A percentile compares a stretch with the other conserved stretches of the same genome.
Conservation (phyloP, 37 sponge, comb jelly and placozoan species). For the Geodia barretti region DNA sequence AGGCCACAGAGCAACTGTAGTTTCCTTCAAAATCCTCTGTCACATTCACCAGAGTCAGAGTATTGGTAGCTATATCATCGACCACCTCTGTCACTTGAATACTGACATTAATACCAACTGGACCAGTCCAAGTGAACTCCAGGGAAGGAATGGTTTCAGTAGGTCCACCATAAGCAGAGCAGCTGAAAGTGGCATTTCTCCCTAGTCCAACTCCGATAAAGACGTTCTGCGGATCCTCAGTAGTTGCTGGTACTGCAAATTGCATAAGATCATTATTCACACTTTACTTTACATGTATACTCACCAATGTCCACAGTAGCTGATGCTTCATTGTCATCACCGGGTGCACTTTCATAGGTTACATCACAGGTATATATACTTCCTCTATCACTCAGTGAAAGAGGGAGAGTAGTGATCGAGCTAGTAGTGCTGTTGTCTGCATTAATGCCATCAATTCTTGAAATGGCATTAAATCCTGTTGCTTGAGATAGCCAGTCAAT, state of each 20-base stretch:
- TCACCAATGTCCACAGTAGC: no score
- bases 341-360: no score
- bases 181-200: constrained; percentile 6
- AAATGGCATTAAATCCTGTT: no score
- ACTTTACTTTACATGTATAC: no score
- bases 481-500: no score
- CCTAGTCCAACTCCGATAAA: background rate
- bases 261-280: no score
- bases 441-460: no score
- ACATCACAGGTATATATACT: no score
- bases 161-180: constrained; percentile 28
- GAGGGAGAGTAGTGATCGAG: no score
- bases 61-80: background rate
- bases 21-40: background rate
- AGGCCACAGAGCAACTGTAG: constrained; percentile 2
- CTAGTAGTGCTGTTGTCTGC: no score
- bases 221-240: background rate
- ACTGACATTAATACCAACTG: background rate
- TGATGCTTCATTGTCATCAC: no score
- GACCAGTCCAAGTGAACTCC: constrained; percentile 20
- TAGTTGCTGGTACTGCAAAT: background rate
- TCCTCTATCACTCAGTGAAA: no score
- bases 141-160: constrained; percentile 1
- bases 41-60: background rate
- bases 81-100: background rate